Evolutionary conservation across 2,113 vertebrate species (phyloP).

Genomic region (human (Homo sapiens)): GRCh38 chr2:68911501-68912000

Average conservation of each 20-base stretch:
- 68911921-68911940: not conserved
- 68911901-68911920: not conserved
- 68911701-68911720: slow-evolving; percentile 39
- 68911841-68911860: no score
- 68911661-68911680: slow-evolving; percentile 53
- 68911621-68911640: slow-evolving; percentile 59
- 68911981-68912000: not conserved
- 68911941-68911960: not conserved
- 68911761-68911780: not conserved
- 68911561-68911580: slow-evolving; percentile 52
- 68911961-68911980: not conserved
- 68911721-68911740: slow-evolving; percentile 16
- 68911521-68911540: slow-evolving; percentile 16
- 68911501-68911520: fast-evolving
- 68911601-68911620: slow-evolving; percentile 27
- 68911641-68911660: slow-evolving; percentile 55
- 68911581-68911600: not conserved
- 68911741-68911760: not conserved
- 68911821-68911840: not conserved
- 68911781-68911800: not conserved
- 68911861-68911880: not conserved
- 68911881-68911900: not conserved
- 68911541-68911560: not conserved
- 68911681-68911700: slow-evolving; percentile 60
- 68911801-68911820: not conserved